Evolutionary conservation across 2,888 invertebrate genomes (phyloP).

Genomic region (Steinernema hermaphroditum): DNA sequence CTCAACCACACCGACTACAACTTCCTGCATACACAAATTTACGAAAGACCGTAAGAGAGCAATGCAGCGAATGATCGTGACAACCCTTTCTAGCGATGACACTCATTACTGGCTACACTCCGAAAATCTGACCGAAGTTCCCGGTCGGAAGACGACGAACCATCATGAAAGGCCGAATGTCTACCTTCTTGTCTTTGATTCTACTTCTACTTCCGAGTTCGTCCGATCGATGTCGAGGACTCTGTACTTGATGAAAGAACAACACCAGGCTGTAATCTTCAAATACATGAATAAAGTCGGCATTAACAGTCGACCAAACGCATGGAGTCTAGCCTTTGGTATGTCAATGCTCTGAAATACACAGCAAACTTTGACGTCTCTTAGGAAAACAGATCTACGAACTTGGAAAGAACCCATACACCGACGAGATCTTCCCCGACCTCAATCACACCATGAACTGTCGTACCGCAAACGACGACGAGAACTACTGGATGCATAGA

Average conservation of each 20-base stretch:
- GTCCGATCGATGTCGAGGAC: background rate
- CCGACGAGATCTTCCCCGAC: background rate
- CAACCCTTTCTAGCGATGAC: background rate
- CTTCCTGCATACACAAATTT: slow-evolving; percentile 30
- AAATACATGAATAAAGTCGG: background rate
- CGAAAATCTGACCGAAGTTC: background rate
- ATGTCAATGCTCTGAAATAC: background rate
- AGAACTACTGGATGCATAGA: background rate
- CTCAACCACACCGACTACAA: background rate
- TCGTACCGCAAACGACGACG: background rate
- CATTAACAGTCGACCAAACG: background rate
- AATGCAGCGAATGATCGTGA: no score
- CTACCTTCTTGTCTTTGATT: background rate
- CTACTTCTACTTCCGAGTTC: background rate
- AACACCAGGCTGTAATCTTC: background rate
- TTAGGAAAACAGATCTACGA: slow-evolving; percentile 20
- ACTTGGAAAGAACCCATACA: background rate
- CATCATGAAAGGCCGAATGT: background rate
- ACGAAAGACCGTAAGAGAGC: background rate
- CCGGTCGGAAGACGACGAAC: background rate
- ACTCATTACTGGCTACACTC: background rate
- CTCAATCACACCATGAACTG: background rate
- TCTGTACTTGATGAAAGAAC: background rate
- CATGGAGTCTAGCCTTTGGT: background rate
- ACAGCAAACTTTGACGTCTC: background rate